Percentiles rank a stretch among this genome's conserved stretches.
Evolutionary conservation across 2,113 vertebrate species (phyloP).

Genomic region (Pogona vitticeps): DNA sequence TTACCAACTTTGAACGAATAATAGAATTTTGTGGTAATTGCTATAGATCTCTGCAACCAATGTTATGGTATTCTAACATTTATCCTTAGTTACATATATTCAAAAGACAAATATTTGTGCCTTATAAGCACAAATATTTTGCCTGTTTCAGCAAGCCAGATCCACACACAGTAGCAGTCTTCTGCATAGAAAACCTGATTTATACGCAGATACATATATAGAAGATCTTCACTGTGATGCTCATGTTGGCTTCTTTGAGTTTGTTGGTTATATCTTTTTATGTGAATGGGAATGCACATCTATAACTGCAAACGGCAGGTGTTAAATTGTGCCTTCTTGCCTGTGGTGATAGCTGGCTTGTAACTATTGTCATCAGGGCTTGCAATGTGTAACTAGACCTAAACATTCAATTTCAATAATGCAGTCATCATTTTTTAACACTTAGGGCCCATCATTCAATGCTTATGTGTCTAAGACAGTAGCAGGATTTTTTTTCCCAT

Average conservation of each 20-base stretch:
- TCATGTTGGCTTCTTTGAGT: background rate
- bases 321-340: background rate
- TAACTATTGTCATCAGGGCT: background rate
- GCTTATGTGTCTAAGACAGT: too few relatives aligned
- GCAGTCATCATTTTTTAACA: background rate
- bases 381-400: background rate
- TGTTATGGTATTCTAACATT: slow-evolving; percentile 1
- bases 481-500: too few relatives aligned
- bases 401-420: background rate
- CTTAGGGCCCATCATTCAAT: background rate
- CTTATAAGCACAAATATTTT: background rate
- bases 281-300: background rate
- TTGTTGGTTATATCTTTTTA: background rate
- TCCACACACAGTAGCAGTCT: background rate
- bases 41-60: background rate
- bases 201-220: background rate
- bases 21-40: background rate
- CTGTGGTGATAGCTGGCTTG: background rate
- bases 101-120: background rate
- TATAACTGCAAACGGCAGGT: background rate
- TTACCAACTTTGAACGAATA: slow-evolving; percentile 57
- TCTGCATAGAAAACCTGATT: background rate
- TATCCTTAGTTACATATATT: background rate
- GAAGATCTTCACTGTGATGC: background rate
- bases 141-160: background rate